Conservation (phyloP, 2,888 invertebrate genomes). For the Anthrax anthrax region DNA sequence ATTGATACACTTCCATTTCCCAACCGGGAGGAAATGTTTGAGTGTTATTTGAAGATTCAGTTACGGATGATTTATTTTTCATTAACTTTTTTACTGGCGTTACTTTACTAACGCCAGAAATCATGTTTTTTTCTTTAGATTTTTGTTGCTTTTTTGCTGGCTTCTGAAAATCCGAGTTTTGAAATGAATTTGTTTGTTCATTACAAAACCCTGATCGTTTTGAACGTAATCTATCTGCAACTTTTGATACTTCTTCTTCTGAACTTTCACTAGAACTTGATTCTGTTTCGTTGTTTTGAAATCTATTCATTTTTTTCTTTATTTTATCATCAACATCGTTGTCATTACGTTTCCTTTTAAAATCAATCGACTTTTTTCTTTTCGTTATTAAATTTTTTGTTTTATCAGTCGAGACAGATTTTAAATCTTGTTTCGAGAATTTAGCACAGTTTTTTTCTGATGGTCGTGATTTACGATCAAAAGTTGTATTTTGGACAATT, state of each 20-base stretch:
- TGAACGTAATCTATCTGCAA: slow-evolving; percentile 14
- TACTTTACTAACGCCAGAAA: slow-evolving; percentile 1
- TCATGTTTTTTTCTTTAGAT: slow-evolving; percentile 15
- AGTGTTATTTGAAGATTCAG: slow-evolving; percentile 41
- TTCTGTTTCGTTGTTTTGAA: slow-evolving; percentile 2
- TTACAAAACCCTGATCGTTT: slow-evolving; percentile 6
- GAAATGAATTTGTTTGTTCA: not conserved
- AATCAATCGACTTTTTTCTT: slow-evolving; percentile 4
- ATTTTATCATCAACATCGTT: slow-evolving; percentile 7
- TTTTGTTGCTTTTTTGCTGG: slow-evolving; percentile 20
- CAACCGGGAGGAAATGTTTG: slow-evolving; percentile 63
- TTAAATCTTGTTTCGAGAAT: not conserved
- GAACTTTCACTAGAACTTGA: slow-evolving; percentile 5
- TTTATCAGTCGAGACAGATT: slow-evolving; percentile 4
- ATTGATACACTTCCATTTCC: slow-evolving; percentile 68
- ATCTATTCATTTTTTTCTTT: not conserved
- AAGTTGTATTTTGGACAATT: slow-evolving; percentile 22
- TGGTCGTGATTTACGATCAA: not conserved
- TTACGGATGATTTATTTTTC: slow-evolving; percentile 10
- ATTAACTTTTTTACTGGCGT: slow-evolving; percentile 11
- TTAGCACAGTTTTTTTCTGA: not conserved
- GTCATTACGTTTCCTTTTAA: slow-evolving; percentile 10
- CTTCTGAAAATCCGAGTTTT: not conserved
- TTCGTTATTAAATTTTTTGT: not conserved
- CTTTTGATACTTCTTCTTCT: slow-evolving; percentile 22